phyloP scores from a whole-genome alignment of 2,113 vertebrate genomes.

The Hippocampus guttulatus region DNA sequence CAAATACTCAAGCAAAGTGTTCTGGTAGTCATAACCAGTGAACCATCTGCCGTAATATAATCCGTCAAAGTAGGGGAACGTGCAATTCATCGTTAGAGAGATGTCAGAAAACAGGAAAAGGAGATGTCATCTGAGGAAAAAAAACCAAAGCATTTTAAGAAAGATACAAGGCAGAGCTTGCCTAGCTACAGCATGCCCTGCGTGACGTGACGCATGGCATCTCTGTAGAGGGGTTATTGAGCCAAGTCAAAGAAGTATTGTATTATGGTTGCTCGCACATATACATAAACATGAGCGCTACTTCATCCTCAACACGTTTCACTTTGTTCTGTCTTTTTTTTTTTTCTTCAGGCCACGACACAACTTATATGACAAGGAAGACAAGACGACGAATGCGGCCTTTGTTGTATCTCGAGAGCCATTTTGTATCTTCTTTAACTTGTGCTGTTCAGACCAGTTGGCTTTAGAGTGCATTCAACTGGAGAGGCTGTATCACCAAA shows the following conservation, averaged over 20 bases:
- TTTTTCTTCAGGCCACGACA: neutral
- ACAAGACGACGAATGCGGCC: neutral
- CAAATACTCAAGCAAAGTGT: neutral
- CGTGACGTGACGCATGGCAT: conserved; percentile 17
- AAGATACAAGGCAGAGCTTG: conserved; percentile 19
- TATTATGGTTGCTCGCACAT: conserved; percentile 41
- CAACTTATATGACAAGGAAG: neutral
- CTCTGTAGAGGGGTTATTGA: conserved; percentile 28
- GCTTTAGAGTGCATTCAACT: conserved; percentile 91
- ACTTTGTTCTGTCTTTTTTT: neutral
- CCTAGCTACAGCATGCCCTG: conserved; percentile 33
- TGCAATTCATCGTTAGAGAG: neutral
- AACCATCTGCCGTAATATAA: neutral
- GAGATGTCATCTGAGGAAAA: neutral
- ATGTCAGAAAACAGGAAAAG: conserved; percentile 1
- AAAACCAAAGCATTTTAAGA: neutral
- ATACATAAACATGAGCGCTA: conserved; percentile 61
- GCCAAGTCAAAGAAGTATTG: conserved; percentile 54
- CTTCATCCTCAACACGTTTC: conserved; percentile 6
- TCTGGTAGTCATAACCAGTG: neutral
- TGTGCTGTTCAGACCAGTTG: conserved; percentile 77
- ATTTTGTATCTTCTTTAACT: neutral
- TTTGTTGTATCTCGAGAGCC: neutral
- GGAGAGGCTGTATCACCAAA: conserved; percentile 88
- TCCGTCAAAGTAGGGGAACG: neutral